Evolutionary conservation across 1,140 invertebrate species (phyloP).

Genomic region (Mycetomoellerius zeteki): DNA sequence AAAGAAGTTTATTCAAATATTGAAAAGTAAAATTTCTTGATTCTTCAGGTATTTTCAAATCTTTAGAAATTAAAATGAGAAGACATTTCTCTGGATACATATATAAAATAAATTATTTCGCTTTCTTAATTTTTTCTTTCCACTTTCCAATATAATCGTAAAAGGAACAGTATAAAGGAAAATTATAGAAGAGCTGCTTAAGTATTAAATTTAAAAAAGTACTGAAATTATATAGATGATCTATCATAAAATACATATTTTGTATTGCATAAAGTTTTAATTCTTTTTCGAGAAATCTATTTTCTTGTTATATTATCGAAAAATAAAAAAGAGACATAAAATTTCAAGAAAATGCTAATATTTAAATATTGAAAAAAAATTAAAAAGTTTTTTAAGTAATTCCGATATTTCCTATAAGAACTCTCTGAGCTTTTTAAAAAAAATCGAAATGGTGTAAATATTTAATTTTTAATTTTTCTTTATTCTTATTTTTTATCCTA

Average conservation of each 20-base stretch:
- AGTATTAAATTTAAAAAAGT: neutral
- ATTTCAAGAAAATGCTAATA: neutral
- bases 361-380: slow-evolving; percentile 12
- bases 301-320: neutral
- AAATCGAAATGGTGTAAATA: too few species aligned
- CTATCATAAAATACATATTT: neutral
- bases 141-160: neutral
- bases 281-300: neutral
- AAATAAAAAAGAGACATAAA: neutral
- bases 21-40: neutral
- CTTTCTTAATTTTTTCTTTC: neutral
- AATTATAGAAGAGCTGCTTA: neutral
- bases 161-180: too few species aligned
- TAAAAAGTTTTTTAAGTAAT: neutral
- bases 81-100: neutral
- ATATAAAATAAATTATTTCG: neutral
- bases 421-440: neutral
- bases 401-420: neutral
- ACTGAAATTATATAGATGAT: neutral
- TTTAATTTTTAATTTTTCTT: too few species aligned
- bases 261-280: neutral
- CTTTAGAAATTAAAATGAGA: neutral
- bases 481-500: neutral
- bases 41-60: neutral
- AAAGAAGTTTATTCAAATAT: neutral